Percentiles rank a stretch among this genome's conserved stretches.
Evolutionary conservation across 2,888 invertebrate genomes (phyloP).

Genomic region (Torymus auratus): DNA sequence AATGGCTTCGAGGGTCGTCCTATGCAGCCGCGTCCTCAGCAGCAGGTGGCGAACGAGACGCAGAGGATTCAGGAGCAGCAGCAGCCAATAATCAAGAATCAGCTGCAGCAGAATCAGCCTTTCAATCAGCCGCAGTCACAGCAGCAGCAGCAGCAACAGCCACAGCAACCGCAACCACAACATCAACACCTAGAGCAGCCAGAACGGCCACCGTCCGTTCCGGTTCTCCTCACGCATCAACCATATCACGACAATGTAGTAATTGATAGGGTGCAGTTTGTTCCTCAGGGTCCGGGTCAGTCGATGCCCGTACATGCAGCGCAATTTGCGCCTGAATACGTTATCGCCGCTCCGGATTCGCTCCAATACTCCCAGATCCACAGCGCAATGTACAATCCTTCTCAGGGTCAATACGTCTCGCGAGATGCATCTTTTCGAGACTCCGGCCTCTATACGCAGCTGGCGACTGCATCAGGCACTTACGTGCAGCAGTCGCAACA

Average conservation of each 20-base stretch:
- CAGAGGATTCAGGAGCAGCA: constrained; percentile 27
- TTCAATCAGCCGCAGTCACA: constrained; percentile 14
- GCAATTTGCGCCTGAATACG: constrained; percentile 70
- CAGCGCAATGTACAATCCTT: constrained; percentile 68
- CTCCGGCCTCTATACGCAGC: constrained; percentile 66
- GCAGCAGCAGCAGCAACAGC: constrained; percentile 18
- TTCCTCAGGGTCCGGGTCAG: constrained; percentile 71
- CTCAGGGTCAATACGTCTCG: constrained; percentile 71
- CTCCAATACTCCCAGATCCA: constrained; percentile 71
- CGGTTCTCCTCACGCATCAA: constrained; percentile 67
- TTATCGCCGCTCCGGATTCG: constrained; percentile 63
- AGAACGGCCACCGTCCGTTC: constrained; percentile 68
- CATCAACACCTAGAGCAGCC: constrained; percentile 63
- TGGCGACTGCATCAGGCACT: constrained; percentile 67
- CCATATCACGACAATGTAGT: constrained; percentile 67
- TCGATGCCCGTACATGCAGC: constrained; percentile 70
- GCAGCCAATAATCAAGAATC: constrained; percentile 42
- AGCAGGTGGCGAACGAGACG: constrained; percentile 62
- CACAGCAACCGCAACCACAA: neutral
- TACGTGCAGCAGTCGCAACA: constrained; percentile 71
- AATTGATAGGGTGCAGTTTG: constrained; percentile 67
- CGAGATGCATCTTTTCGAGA: constrained; percentile 72
- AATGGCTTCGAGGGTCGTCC: constrained; percentile 50
- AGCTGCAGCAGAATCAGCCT: constrained; percentile 19
- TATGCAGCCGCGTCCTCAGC: constrained; percentile 25